Evolutionary conservation across 2,113 vertebrate genomes (phyloP), one percentile per base, ranked within the genome.

Genomic region (Canis aureus): DNA sequence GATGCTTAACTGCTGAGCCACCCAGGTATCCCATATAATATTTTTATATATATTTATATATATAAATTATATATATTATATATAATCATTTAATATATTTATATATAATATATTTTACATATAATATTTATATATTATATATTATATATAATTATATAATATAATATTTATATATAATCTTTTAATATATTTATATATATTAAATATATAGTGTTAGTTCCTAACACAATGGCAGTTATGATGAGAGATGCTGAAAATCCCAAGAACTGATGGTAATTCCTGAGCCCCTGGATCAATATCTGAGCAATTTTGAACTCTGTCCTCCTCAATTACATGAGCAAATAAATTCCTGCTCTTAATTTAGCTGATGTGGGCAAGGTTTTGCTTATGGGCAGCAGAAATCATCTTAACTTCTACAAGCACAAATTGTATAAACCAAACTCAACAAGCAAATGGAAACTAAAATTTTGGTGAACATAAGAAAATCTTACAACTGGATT

Each of bases 401-500:
- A 71, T 93, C 49, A 81, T 79, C 67, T 92, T 78, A 96, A 92
- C 29, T 13, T 22, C n/a, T 91, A 92, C 29, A 64, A 69, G 23
- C 57, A 95, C 57, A 89, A 93, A 90, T 76, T 27, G 82, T 23
- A 86, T 29, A 91, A 74, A 11, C 23, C 25, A 91, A 93, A 94
- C 23, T 73, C 94, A 87, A 25, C 16, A 91, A 69, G 32, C 23
- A 97, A 97, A 96, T 2, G 84, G 59, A 97, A 97, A 11, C 23
- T 66, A 53, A 89, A 94, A 97, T 97, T 93, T 91, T 67, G 73
- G 90, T 59, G 32, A 71, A 78, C 11, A 94, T 53, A 97, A 97
- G 93, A 96, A 96, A 97, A 76, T 74, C 92, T 95, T 89, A 95
- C 53, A 89, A 59, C 20, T 76, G 7, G 27, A 91, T 76, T 60